These are phyloP conservation scores for Phalacrocorax carbo DNA, from an alignment of 2,113 vertebrate genomes.

Conservation along the genomic window DNA sequence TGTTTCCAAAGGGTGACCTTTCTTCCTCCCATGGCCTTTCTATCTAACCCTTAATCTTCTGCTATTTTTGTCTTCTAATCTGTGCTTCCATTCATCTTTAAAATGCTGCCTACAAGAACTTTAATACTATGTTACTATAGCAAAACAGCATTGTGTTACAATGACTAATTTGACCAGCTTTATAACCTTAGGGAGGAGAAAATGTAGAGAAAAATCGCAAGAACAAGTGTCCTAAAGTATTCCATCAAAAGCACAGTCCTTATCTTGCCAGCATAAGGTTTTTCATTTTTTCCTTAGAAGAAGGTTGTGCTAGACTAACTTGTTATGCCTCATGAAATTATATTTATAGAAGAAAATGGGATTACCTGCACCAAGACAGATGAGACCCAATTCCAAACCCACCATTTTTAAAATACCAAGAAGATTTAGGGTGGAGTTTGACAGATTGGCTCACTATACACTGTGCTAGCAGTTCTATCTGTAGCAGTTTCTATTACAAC, in stretches of 20 bases:
- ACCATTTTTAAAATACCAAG: neutral
- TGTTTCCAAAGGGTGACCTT: neutral
- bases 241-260: neutral
- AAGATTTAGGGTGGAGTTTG: neutral
- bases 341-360: neutral
- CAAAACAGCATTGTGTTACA: neutral
- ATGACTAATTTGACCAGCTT: neutral
- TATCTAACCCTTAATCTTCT: neutral
- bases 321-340: neutral
- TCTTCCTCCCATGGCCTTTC: neutral
- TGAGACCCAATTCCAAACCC: neutral
- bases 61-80: neutral
- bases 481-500: neutral
- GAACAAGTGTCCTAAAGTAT: neutral
- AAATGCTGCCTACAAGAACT: neutral
- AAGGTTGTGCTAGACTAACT: neutral
- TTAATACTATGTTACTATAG: neutral
- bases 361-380: neutral
- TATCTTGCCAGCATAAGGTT: neutral
- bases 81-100: neutral
- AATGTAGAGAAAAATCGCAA: neutral
- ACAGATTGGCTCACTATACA: neutral
- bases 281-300: neutral
- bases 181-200: neutral
- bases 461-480: neutral